Conservation (phyloP, 1,140 invertebrate genomes). For the Megalopta genalis region DNA sequence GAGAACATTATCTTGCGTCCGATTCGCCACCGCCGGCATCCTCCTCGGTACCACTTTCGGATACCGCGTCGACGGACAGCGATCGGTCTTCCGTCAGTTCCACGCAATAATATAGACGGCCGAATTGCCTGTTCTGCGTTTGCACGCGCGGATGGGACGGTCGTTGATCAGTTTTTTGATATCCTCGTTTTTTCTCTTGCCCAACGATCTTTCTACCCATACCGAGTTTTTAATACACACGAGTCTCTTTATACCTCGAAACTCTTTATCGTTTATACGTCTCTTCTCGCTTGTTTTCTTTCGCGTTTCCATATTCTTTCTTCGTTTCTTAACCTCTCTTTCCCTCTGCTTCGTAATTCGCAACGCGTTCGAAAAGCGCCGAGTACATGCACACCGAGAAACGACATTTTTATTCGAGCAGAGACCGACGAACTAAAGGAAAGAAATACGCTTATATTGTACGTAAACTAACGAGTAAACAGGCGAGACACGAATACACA, state of each 20-base stretch:
- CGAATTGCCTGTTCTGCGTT: slow-evolving; percentile 73
- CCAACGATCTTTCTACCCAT: not conserved
- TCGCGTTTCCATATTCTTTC: not conserved
- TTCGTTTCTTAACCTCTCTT: too few relatives aligned
- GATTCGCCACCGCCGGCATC: slow-evolving; percentile 19
- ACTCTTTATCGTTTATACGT: too few relatives aligned
- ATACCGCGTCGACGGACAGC: slow-evolving; percentile 69
- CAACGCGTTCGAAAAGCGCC: too few relatives aligned
- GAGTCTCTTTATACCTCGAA: too few relatives aligned
- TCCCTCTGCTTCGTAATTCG: too few relatives aligned
- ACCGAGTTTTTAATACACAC: not conserved
- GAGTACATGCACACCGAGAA: not conserved
- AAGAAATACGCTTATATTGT: slow-evolving; percentile 14
- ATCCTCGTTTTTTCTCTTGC: not conserved
- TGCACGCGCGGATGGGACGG: slow-evolving; percentile 65
- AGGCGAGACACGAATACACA: not conserved
- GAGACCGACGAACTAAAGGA: not conserved
- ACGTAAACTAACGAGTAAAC: not conserved
- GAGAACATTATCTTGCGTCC: slow-evolving; percentile 52
- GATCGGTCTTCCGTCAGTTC: slow-evolving; percentile 66
- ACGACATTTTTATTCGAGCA: not conserved
- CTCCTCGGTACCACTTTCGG: slow-evolving; percentile 56
- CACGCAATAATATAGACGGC: slow-evolving; percentile 73
- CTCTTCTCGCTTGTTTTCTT: not conserved
- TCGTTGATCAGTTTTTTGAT: slow-evolving; percentile 38